phyloP scores from a whole-genome alignment of 2,888 invertebrate species.

The Idaea straminata region DNA sequence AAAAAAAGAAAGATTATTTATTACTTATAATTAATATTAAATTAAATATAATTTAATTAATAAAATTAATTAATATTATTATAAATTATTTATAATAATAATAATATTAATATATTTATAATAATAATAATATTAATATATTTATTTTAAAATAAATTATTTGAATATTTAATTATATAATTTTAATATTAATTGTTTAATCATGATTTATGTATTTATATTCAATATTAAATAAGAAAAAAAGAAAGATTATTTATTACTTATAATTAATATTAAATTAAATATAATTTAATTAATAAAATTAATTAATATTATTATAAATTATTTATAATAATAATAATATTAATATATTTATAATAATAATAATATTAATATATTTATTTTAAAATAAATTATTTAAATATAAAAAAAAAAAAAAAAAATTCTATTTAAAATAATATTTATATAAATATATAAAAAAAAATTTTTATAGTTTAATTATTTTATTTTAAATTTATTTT shows the following conservation, averaged over 20 bases:
- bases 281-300: neutral
- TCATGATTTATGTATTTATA: too few species aligned
- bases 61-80: conserved; percentile 18
- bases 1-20: neutral
- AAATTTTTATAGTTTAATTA: conserved; percentile 72
- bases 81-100: conserved; percentile 17
- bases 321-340: neutral
- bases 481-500: conserved; percentile 77
- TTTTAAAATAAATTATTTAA: conserved; percentile 17
- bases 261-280: too few species aligned
- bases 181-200: neutral
- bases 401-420: conserved; percentile 57
- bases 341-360: neutral
- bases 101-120: conserved; percentile 29
- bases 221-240: too few species aligned
- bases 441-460: conserved; percentile 34
- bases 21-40: neutral
- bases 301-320: conserved; percentile 10
- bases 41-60: too few species aligned
- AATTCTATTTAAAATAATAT: conserved; percentile 45
- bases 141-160: conserved; percentile 27
- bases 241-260: too few species aligned
- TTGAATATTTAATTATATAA: conserved; percentile 20
- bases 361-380: conserved; percentile 27
- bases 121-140: conserved; percentile 21